Percentiles rank a stretch among this genome's conserved stretches.
Conservation (phyloP, 2,888 invertebrate genomes). For the Eupithecia tripunctaria region DNA sequence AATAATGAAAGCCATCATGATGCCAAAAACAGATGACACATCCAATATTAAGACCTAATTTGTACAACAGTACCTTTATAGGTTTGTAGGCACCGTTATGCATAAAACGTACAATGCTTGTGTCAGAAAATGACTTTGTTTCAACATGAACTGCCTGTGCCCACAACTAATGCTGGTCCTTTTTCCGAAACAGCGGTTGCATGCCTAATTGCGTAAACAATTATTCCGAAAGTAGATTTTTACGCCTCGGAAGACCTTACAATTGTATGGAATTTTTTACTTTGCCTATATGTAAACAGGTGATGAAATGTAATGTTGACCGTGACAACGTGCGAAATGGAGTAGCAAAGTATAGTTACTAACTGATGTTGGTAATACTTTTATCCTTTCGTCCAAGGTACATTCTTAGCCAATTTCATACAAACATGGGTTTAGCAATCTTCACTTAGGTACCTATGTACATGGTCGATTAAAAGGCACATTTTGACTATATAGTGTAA, state of each 20-base stretch:
- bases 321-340: conserved; percentile 4
- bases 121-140: neutral
- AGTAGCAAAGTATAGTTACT: conserved; percentile 8
- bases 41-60: neutral
- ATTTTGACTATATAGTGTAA: neutral
- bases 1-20: neutral
- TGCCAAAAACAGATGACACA: neutral
- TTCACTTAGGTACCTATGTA: neutral
- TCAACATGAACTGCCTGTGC: neutral
- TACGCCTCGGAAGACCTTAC: neutral
- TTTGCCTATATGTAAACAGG: neutral
- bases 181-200: neutral
- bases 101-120: neutral
- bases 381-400: conserved; percentile 15
- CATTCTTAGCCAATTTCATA: conserved; percentile 16
- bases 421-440: conserved; percentile 10
- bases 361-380: conserved; percentile 8
- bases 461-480: neutral
- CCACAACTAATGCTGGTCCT: neutral
- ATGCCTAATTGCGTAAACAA: conserved; percentile 1
- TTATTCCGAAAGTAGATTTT: conserved; percentile 4
- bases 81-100: neutral
- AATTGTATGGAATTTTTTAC: neutral
- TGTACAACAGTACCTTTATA: neutral
- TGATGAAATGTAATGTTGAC: conserved; percentile 6